phyloP scores from a whole-genome alignment of 2,797 vertebrate genomes.

The Darevskia mixta region DNA sequence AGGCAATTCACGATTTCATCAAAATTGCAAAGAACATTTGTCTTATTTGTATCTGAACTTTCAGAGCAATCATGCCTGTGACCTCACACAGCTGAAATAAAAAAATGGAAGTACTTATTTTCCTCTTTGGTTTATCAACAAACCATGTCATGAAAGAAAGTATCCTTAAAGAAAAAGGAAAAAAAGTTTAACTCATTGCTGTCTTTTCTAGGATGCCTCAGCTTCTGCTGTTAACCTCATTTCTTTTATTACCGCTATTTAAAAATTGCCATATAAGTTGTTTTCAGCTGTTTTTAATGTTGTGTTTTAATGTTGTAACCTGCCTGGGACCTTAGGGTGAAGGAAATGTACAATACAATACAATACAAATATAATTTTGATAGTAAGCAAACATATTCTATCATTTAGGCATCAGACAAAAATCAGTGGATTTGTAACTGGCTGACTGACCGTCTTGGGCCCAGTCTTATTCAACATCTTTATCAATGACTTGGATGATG shows the following conservation, averaged over 20 bases:
- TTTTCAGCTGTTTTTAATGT: no score
- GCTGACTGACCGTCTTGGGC: no score
- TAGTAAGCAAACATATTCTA: no score
- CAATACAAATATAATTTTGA: no score
- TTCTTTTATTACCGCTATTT: not conserved
- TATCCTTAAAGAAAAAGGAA: not conserved
- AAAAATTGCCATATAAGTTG: no score
- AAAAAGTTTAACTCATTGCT: not conserved
- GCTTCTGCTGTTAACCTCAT: not conserved
- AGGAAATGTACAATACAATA: no score
- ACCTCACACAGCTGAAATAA: not conserved
- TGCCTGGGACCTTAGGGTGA: no score
- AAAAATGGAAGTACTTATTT: slow-evolving; percentile 17
- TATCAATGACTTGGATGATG: no score
- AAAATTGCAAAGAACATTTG: slow-evolving; percentile 21
- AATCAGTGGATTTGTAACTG: no score
- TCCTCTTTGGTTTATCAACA: not conserved
- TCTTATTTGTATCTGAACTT: slow-evolving; percentile 39
- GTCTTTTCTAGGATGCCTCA: not conserved
- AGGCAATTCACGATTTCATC: not conserved
- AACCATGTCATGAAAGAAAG: not conserved
- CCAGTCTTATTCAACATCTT: no score
- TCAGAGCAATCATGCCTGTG: slow-evolving; percentile 17
- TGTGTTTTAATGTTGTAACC: no score
- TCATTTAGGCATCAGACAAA: no score